Evolutionary conservation across 2,113 vertebrate species (phyloP).

Genomic region (Sterrhoptilus dennistouni): DNA sequence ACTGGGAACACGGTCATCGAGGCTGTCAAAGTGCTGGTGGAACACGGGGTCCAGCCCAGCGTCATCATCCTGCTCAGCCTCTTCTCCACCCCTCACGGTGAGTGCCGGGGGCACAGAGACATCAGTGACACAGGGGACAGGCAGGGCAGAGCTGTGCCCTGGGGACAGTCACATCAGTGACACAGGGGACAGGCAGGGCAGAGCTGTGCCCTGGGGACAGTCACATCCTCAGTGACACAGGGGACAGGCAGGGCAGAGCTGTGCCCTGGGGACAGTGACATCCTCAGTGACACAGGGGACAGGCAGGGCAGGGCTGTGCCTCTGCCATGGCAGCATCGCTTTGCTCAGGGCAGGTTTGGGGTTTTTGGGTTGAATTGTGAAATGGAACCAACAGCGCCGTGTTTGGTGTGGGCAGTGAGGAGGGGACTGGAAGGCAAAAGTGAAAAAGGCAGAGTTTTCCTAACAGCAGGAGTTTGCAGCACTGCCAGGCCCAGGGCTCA

Average conservation of each 20-base stretch:
- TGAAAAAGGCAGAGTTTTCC: neutral
- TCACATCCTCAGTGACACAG: accelerated
- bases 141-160: neutral
- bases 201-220: neutral
- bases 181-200: too few species aligned
- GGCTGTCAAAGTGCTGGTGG: slow-evolving; percentile 91
- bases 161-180: neutral
- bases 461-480: neutral
- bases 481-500: neutral
- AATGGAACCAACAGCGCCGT: accelerated
- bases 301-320: neutral
- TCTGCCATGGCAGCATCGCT: accelerated
- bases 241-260: neutral
- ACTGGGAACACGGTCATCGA: slow-evolving; percentile 96
- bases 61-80: slow-evolving; percentile 94
- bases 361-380: accelerated
- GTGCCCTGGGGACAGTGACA: neutral
- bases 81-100: slow-evolving; percentile 87
- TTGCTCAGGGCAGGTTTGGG: neutral
- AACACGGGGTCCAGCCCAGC: slow-evolving; percentile 88
- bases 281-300: accelerated
- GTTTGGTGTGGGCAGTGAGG: neutral
- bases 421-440: neutral
- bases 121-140: too few species aligned
- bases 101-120: neutral